phyloP scores from a whole-genome alignment of 2,113 vertebrate species.

The Sorex fumeus region DNA sequence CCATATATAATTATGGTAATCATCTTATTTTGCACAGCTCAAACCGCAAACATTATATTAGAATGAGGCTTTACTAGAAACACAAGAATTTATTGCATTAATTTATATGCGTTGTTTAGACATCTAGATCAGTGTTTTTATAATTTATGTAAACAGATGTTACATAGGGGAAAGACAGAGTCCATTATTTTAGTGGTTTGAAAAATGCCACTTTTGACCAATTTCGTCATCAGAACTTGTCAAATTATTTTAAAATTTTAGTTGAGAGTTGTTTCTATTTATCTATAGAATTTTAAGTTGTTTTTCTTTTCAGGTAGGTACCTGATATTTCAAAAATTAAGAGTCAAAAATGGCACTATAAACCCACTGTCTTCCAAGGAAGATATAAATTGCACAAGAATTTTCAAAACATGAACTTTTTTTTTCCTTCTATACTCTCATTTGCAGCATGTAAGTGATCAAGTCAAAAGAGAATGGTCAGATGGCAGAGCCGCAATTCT shows the following conservation, averaged over 20 bases:
- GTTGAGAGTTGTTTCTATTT: background rate
- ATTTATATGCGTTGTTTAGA: background rate
- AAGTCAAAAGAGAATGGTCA: background rate
- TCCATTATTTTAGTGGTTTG: background rate
- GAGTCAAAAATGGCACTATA: background rate
- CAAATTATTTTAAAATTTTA: conserved; percentile 3
- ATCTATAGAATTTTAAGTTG: background rate
- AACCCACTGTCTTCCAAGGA: background rate
- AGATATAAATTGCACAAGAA: background rate
- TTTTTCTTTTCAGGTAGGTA: background rate
- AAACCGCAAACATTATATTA: background rate
- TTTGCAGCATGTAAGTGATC: background rate
- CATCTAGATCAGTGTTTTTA: background rate
- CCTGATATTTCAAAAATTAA: conserved; percentile 12
- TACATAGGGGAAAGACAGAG: background rate
- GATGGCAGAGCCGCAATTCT: background rate
- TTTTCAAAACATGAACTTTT: background rate
- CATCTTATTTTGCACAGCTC: background rate
- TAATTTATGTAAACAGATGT: background rate
- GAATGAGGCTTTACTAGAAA: background rate
- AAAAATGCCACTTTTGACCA: background rate
- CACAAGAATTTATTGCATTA: background rate
- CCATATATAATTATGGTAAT: background rate
- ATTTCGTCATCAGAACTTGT: background rate
- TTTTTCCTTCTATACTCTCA: background rate